Percentiles rank a stretch among this genome's conserved stretches.
Conservation (phyloP, 2,797 vertebrate genomes). For the Australoheros facetus region DNA sequence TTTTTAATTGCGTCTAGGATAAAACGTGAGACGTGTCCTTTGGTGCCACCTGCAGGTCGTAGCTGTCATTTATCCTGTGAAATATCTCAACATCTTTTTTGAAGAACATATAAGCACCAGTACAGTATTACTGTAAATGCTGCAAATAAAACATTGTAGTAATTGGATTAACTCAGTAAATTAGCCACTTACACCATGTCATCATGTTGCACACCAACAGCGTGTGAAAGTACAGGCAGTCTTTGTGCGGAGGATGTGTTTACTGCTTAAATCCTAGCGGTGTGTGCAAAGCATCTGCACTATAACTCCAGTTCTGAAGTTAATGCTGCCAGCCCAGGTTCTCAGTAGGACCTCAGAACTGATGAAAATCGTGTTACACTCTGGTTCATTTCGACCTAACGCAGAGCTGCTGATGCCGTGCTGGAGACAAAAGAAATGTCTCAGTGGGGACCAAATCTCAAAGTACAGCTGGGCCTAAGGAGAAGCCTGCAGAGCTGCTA, state of each 20-base stretch:
- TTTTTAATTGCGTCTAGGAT: neutral
- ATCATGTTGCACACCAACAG: no score
- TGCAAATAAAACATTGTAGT: neutral
- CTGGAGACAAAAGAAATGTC: neutral
- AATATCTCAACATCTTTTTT: rapidly evolving
- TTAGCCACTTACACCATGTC: no score
- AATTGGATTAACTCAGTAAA: neutral
- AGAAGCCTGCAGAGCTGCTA: neutral
- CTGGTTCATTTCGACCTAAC: rapidly evolving
- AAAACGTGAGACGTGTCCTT: rapidly evolving
- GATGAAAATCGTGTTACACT: no score
- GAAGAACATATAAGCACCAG: no score
- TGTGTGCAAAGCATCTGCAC: no score
- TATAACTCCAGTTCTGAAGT: no score
- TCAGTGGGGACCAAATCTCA: rapidly evolving
- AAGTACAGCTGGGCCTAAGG: neutral
- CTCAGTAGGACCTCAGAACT: no score
- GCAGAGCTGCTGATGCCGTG: neutral
- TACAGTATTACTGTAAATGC: neutral
- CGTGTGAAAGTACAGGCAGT: no score
- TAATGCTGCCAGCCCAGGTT: no score
- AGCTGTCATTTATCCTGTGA: neutral
- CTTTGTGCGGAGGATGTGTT: no score
- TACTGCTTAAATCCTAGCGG: no score
- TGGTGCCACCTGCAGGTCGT: neutral